Conservation (phyloP, 2,888 invertebrate genomes). For the Catocala fraxini region DNA sequence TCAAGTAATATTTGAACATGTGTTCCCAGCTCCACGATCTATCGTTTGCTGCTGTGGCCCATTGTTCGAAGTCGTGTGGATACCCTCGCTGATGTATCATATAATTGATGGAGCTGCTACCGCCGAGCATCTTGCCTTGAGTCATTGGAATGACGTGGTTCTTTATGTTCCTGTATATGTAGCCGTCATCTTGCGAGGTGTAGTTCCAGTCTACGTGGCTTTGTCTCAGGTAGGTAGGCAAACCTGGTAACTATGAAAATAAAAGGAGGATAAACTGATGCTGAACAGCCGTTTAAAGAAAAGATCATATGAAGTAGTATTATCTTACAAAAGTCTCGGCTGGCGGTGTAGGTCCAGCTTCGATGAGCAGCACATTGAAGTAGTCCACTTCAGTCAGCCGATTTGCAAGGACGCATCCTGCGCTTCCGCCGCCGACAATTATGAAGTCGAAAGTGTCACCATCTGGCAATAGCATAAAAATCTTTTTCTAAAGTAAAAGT, state of each 20-base stretch:
- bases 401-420: conserved; percentile 16
- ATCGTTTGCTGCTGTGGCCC: conserved; percentile 10
- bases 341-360: conserved; percentile 10
- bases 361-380: conserved; percentile 6
- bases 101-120: conserved; percentile 1
- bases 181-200: not conserved
- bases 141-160: conserved; percentile 1
- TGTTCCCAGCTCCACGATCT: conserved; percentile 3
- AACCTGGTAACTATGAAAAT: not conserved
- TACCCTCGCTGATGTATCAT: not conserved
- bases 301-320: no score
- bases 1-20: not conserved
- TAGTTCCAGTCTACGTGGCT: conserved; percentile 10
- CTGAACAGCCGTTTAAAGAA: no score
- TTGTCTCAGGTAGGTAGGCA: not conserved
- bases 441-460: conserved; percentile 3
- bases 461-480: conserved; percentile 3
- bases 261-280: no score
- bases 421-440: conserved; percentile 11
- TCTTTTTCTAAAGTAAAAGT: no score
- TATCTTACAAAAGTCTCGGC: conserved; percentile 8
- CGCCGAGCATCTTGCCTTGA: conserved; percentile 15
- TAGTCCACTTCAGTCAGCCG: not conserved
- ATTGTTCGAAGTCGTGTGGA: conserved; percentile 7
- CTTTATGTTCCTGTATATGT: not conserved